Conservation (phyloP, 2,113 vertebrate genomes). For the Pygoscelis antarcticus region DNA sequence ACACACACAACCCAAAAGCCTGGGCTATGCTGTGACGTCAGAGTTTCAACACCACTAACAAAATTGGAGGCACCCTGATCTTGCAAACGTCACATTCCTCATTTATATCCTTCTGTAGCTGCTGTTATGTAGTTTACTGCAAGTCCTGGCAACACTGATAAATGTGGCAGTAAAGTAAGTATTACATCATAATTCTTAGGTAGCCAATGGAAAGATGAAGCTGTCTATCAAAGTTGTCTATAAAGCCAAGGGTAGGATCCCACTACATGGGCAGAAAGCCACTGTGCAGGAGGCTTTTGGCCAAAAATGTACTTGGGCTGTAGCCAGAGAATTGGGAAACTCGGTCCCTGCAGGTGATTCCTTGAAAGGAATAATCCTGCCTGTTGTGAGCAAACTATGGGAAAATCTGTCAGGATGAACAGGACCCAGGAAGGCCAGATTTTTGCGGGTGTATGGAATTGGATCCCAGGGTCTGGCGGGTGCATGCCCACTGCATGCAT, state of each 20-base stretch:
- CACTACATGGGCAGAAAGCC: not conserved
- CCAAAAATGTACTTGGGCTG: not conserved
- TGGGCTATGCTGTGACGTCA: not conserved
- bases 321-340: not conserved
- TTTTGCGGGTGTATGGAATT: not conserved
- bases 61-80: not conserved
- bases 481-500: rapidly evolving
- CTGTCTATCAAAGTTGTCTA: not conserved
- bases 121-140: not conserved
- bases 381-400: not conserved
- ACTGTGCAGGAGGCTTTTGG: not conserved
- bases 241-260: not conserved
- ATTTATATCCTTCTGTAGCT: not conserved
- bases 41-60: not conserved
- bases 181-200: not conserved
- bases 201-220: not conserved
- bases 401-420: not conserved
- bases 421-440: not conserved
- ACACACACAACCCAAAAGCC: not conserved
- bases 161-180: not conserved
- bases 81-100: not conserved
- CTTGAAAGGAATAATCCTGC: not conserved
- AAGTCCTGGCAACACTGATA: not conserved
- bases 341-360: not conserved
- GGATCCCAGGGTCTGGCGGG: rapidly evolving